A percentile compares a stretch with the other conserved stretches of the same genome.
Conservation (phyloP, 2,888 invertebrate genomes). For the Gonocerus acuteangulatus region DNA sequence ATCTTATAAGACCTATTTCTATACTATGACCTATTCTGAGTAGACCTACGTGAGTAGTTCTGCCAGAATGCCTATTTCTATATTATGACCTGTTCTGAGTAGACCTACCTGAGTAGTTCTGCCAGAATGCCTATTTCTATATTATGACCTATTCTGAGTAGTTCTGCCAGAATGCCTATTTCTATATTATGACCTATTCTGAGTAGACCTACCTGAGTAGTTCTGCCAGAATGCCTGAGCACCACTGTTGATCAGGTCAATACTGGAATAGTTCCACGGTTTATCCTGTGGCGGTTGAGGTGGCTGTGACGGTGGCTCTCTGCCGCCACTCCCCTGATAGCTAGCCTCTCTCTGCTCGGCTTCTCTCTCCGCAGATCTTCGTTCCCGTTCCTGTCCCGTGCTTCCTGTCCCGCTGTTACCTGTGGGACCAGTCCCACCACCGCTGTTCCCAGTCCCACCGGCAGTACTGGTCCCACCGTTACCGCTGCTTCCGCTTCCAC, state of each 20-base stretch:
- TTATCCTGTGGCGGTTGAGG: slow-evolving; percentile 42
- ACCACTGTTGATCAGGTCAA: slow-evolving; percentile 71
- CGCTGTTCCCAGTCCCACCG: slow-evolving; percentile 41
- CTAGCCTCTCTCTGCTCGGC: slow-evolving; percentile 32
- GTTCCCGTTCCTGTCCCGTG: slow-evolving; percentile 35
- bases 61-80: too few species aligned
- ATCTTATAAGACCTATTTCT: too few species aligned
- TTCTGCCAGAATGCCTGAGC: slow-evolving; percentile 80
- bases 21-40: too few species aligned
- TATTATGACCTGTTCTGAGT: too few species aligned
- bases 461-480: background rate
- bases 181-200: too few species aligned
- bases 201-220: slow-evolving; percentile 70
- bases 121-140: too few species aligned
- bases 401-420: slow-evolving; percentile 40
- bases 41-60: slow-evolving; percentile 66
- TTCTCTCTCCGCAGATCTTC: slow-evolving; percentile 30
- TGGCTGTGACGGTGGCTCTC: slow-evolving; percentile 26
- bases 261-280: slow-evolving; percentile 61
- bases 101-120: slow-evolving; percentile 77
- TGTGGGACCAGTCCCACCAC: slow-evolving; percentile 40
- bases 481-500: slow-evolving; percentile 2
- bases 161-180: too few species aligned
- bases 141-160: too few species aligned
- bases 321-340: slow-evolving; percentile 1